A percentile compares a stretch with the other conserved stretches of the same genome.
Evolutionary conservation across 2,888 invertebrate species (phyloP).

Genomic region (Pyrgus malvae): DNA sequence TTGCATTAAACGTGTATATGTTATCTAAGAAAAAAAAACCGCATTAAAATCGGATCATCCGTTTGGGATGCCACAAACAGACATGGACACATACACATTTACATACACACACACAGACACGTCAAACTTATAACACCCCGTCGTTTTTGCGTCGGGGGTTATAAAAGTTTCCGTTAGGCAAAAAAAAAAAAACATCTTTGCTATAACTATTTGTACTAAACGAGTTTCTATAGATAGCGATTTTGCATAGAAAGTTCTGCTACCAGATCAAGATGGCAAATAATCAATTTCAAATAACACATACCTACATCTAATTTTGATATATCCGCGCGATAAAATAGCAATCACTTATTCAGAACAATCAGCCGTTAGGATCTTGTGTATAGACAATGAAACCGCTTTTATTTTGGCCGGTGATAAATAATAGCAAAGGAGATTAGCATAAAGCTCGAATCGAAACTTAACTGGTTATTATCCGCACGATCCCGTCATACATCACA

Average conservation of each 20-base stretch:
- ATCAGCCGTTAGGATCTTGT: constrained; percentile 10
- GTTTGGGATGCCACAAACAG: too few relatives aligned
- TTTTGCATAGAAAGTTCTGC: background rate
- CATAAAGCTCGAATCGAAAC: constrained; percentile 37
- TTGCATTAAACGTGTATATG: too few relatives aligned
- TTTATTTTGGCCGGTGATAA: constrained; percentile 23
- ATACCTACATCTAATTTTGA: background rate
- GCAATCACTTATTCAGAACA: background rate
- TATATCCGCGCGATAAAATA: background rate
- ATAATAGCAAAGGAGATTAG: constrained; percentile 32
- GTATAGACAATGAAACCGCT: constrained; percentile 10
- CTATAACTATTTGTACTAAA: too few relatives aligned
- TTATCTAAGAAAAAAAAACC: too few relatives aligned
- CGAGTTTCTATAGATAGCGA: background rate
- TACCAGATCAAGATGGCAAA: background rate
- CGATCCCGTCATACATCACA: constrained; percentile 52
- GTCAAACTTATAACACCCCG: too few relatives aligned
- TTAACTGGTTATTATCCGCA: constrained; percentile 40
- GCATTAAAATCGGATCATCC: too few relatives aligned
- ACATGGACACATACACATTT: too few relatives aligned
- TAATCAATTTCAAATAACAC: background rate
- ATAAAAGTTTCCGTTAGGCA: too few relatives aligned
- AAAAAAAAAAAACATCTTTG: too few relatives aligned
- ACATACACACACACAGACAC: too few relatives aligned
- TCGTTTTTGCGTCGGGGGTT: too few relatives aligned